Evolutionary conservation across 2,113 vertebrate genomes (phyloP), one percentile per base, ranked within the genome.

Genomic region (Vireo altiloquus): DNA sequence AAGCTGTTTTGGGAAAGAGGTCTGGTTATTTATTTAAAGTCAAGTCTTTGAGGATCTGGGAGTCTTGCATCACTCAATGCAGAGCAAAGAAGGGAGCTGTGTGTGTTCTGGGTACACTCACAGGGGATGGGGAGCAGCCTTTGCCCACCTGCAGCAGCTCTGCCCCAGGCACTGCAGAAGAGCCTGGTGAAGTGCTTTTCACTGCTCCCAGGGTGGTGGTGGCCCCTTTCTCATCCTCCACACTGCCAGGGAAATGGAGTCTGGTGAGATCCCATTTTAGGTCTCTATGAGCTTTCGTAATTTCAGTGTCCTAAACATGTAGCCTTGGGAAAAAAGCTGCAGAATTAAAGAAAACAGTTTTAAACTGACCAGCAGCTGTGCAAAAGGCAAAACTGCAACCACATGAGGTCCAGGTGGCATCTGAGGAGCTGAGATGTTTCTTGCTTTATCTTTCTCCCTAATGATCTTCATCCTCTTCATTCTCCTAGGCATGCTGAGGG

Each of bases 31-130:
- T 94, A 72, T 80, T 82, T 89, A 40, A 63, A 64, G 56, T 71
- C 74, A 37, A 8, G 15, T 40, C 50, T 86, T 56, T n/a, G 63
- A 75, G 54, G 65, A 69, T 47, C 37, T 3, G 1, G 17, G 69
- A 65, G 59, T 13, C 39, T 44, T 47, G n/a, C 39, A 13, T 42
- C 0, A 1, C 18, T 53, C 9, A 1, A 0, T 28, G n/a, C 44
- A 68, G 82, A 71, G 68, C 0, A 3, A 40, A 52, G 7, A 7
- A 40, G 40, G 53, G 49, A 75, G 21, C 49, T 1, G 3, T 35
- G 49, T 11, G 1, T 24, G 25, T n/a, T 42, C 9, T 33, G 63
- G 68, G n/a, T 22, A 0, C 0, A 0, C 56, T 54, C 2, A 0
- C 47, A 25, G 87, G 89, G 72, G 10, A 10, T 0, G 2, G 65